Conservation (phyloP, 2,797 vertebrate species). For the Pelobates cultripes region DNA sequence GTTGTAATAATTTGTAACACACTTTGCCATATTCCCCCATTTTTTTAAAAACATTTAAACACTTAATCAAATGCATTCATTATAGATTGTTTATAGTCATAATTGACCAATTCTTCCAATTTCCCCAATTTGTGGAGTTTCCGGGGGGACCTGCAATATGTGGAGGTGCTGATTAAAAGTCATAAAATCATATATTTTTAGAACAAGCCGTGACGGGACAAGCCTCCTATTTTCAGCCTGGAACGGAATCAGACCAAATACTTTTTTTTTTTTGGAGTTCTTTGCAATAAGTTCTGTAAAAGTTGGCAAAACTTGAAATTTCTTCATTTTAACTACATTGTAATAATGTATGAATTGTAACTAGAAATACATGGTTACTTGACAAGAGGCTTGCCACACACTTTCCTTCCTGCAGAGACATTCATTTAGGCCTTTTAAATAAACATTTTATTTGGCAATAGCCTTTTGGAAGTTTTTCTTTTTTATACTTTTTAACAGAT, state of each 20-base stretch:
- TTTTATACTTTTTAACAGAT: constrained; percentile 11
- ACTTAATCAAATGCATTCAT: too few species aligned
- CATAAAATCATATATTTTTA: neutral
- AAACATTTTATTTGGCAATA: constrained; percentile 38
- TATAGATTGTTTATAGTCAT: too few species aligned
- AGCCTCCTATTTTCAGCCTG: neutral
- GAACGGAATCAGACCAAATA: neutral
- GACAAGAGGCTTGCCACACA: constrained; percentile 22
- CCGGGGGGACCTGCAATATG: neutral
- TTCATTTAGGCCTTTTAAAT: constrained; percentile 17
- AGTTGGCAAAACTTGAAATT: constrained; percentile 10
- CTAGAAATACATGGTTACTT: neutral
- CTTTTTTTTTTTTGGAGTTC: neutral
- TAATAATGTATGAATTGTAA: constrained; percentile 5
- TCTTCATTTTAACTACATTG: constrained; percentile 9
- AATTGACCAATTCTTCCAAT: too few species aligned
- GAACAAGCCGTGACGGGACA: neutral
- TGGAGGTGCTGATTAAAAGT: neutral
- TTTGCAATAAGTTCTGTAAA: neutral
- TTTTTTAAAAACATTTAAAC: too few species aligned
- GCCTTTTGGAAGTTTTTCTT: neutral
- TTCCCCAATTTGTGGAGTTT: too few species aligned
- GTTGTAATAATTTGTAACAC: too few species aligned
- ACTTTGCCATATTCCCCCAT: too few species aligned
- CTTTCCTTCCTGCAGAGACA: constrained; percentile 16